Percentiles rank a stretch among this genome's conserved stretches.
Evolutionary conservation across 2,113 vertebrate genomes (phyloP).

Genomic region (Ia io): DNA sequence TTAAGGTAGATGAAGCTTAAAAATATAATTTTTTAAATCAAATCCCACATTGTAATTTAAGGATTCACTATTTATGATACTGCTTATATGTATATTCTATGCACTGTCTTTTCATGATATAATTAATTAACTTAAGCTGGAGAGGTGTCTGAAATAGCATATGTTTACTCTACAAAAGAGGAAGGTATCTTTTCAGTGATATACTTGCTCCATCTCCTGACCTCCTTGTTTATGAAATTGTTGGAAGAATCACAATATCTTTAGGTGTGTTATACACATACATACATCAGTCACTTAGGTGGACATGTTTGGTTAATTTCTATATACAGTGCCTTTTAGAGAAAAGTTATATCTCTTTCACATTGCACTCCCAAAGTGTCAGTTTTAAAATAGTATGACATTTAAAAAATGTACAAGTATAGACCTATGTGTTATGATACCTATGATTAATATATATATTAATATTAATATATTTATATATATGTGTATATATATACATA

Average conservation of each 20-base stretch:
- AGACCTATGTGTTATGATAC: background rate
- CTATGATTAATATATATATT: too few relatives aligned
- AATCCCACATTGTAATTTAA: background rate
- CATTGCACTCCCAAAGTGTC: background rate
- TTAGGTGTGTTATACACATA: background rate
- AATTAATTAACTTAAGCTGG: background rate
- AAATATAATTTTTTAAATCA: background rate
- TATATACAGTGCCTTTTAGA: background rate
- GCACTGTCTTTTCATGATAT: background rate
- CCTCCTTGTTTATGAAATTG: background rate
- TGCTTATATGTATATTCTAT: background rate
- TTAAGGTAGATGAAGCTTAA: background rate
- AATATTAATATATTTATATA: too few relatives aligned
- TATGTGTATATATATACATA: too few relatives aligned
- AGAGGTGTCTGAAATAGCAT: background rate
- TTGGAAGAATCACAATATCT: background rate
- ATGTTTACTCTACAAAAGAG: background rate
- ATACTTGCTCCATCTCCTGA: background rate
- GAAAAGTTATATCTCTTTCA: background rate
- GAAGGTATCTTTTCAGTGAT: background rate
- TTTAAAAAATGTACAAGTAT: background rate
- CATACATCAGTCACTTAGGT: background rate
- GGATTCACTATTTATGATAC: background rate
- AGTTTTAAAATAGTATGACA: background rate
- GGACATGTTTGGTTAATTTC: background rate